Conservation (phyloP, 2,888 invertebrate genomes). For the Lasius fuliginosus region DNA sequence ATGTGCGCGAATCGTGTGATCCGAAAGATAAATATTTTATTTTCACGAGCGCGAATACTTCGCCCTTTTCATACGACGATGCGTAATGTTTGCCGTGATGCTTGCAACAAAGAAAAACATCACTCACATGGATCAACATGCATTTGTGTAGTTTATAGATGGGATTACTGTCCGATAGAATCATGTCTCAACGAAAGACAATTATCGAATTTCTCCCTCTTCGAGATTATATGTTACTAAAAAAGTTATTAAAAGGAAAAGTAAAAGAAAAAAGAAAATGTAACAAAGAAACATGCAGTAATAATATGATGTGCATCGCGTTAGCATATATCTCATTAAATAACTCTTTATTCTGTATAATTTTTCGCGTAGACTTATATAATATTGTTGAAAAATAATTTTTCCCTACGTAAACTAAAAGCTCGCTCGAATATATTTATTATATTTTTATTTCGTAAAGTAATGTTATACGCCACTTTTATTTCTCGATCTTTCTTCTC, state of each 20-base stretch:
- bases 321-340: background rate
- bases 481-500: background rate
- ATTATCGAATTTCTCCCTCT: background rate
- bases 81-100: conserved; percentile 2
- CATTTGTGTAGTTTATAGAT: conserved; percentile 16
- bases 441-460: background rate
- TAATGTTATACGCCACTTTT: background rate
- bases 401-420: background rate
- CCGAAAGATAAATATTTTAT: conserved; percentile 46
- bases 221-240: background rate
- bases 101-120: conserved; percentile 36
- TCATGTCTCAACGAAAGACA: conserved; percentile 4
- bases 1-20: conserved; percentile 8
- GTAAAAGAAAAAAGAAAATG: background rate
- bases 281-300: background rate
- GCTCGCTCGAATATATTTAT: background rate
- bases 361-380: background rate
- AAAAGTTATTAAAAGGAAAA: background rate
- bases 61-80: conserved; percentile 20
- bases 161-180: conserved; percentile 19
- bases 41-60: conserved; percentile 13
- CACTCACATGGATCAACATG: conserved; percentile 25
- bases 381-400: background rate
- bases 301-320: background rate
- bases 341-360: background rate